Evolutionary conservation across 2,888 invertebrate species (phyloP), one percentile per base, ranked within the genome.

Genomic region (Sphaerophoria taeniata): DNA sequence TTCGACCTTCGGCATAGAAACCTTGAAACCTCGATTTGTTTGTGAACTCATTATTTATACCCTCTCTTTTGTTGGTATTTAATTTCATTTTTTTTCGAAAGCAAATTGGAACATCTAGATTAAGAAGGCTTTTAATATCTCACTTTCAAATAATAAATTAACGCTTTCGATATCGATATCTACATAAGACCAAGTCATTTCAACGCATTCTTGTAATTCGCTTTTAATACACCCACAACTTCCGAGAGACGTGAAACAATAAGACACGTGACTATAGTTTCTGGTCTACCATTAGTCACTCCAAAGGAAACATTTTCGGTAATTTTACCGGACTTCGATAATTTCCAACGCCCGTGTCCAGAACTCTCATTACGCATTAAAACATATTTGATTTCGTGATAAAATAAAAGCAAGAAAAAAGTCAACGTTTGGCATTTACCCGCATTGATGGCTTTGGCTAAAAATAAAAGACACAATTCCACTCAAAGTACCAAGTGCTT

Each of bases 221-320:
- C 51, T 77, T 82, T 82, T 82, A 82, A 77, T 82, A 49, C 72
- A 73, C 49, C 72, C 67, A 63, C 24, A 24, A 16, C 45, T 53
- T 34, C 60, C 61, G 31, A 72, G 4, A 77, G 53, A 56, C 6
- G 7, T 16, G 4, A 65, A 56, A 39, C 12, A 11, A 60, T 1
- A 43, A 43, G 3, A 24, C 12, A 31, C 31, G 6, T 56, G 24
- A 77, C 47, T 31, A 36, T 56, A 39, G 36, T 47, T 49, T 63
- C 39, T 49, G 56, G 75, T 65, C 53, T 53, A 4, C 61, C 36
- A 51, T 67, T 65, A 60, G 43, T 47, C 1, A 31, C 9, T 49
- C 34, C 16, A 49, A 16, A 58, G 47, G 43, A 34, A 34, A 75
- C 12, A 63, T 61, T 61, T 70, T 71, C 70, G 61, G 49, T 34